A percentile compares a stretch with the other conserved stretches of the same genome.
phyloP scores from a whole-genome alignment of 2,113 vertebrate species.

The Prinia subflava region DNA sequence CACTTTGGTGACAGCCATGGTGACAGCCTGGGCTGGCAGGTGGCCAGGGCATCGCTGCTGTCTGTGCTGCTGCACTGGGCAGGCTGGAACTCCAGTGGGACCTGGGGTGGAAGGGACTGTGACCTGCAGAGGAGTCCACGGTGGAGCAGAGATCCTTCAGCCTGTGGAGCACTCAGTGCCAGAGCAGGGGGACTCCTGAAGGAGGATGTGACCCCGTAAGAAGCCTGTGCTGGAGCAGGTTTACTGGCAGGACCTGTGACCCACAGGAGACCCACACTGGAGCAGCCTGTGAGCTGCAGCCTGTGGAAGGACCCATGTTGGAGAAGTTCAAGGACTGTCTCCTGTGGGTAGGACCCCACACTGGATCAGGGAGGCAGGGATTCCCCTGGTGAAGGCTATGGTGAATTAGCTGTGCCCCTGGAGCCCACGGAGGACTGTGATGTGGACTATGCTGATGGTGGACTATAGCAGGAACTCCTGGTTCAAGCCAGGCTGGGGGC shows the following conservation, averaged over 20 bases:
- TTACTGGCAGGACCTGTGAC: background rate
- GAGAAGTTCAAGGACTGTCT: background rate
- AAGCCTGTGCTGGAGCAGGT: background rate
- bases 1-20: background rate
- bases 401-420: background rate
- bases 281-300: background rate
- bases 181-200: background rate
- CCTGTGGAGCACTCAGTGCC: background rate
- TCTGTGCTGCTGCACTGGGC: background rate
- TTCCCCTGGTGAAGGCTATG: background rate
- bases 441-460: background rate
- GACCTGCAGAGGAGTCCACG: rapidly evolving
- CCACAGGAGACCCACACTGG: background rate
- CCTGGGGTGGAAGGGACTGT: background rate
- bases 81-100: background rate
- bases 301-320: background rate
- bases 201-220: background rate
- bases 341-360: background rate
- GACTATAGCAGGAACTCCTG: background rate
- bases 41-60: background rate
- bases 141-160: background rate
- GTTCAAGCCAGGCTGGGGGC: background rate
- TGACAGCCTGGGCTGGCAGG: background rate
- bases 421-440: background rate
- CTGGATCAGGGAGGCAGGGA: background rate